Percentiles rank a stretch among this genome's conserved stretches.
Evolutionary conservation across 2,888 invertebrate genomes (phyloP).

Genomic region (Mechanitis messenoides): DNA sequence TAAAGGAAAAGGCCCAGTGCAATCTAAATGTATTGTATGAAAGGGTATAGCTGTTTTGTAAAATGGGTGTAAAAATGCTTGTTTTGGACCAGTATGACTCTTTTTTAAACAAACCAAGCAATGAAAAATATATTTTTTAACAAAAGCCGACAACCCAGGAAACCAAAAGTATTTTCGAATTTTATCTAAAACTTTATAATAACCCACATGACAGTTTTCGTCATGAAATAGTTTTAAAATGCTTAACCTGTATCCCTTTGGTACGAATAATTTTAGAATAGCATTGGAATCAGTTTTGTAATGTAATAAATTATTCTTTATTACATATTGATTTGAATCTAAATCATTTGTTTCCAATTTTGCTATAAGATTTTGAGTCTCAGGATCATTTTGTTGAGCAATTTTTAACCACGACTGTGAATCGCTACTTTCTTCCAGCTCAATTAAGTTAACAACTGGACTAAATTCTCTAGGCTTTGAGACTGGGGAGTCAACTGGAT

Average conservation of each 20-base stretch:
- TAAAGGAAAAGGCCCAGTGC: constrained; percentile 34
- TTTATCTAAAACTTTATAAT: constrained; percentile 22
- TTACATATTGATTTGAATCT: neutral
- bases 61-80: constrained; percentile 28
- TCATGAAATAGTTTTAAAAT: constrained; percentile 3
- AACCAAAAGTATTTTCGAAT: constrained; percentile 33
- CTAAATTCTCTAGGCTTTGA: constrained; percentile 23
- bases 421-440: constrained; percentile 18
- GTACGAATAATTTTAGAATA: constrained; percentile 7
- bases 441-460: constrained; percentile 9
- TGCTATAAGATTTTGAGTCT: constrained; percentile 30
- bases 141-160: constrained; percentile 22
- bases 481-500: no score
- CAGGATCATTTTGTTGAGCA: constrained; percentile 27
- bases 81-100: constrained; percentile 27
- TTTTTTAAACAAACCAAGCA: constrained; percentile 27
- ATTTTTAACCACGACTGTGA: constrained; percentile 27
- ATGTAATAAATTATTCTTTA: neutral
- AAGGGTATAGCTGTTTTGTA: constrained; percentile 32
- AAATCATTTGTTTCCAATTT: no score
- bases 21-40: constrained; percentile 37
- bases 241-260: constrained; percentile 17
- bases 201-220: neutral
- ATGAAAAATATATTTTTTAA: constrained; percentile 27
- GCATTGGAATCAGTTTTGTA: neutral